Base-by-base conservation (phyloP, 2,113 vertebrate genomes). In the Fukomys damarensis region DNA sequence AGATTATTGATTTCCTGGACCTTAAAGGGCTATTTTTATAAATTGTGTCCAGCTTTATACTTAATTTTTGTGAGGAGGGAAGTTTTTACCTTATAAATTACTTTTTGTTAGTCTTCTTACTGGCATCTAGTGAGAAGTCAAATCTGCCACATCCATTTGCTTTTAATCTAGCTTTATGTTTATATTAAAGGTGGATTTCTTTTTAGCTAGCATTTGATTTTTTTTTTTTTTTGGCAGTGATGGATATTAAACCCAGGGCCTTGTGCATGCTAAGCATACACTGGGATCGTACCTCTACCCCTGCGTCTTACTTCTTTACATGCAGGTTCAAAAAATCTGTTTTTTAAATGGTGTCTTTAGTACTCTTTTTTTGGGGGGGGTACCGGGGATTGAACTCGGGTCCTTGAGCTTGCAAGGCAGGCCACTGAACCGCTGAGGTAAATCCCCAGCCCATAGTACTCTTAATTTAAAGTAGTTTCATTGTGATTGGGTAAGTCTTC, bases 321-420 rank as follows among this genome's bases (percentile, higher is more conserved):
- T 84, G 61, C 19, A 63, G 46, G 35, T 59, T 88, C 4, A 58
- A 58, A 95, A 82, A 88, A 20, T 93, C 72, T 96, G 17, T 87
- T 61, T 92, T 92, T 96, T 54, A 90, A 90, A 79, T 49, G 58
- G 32, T 94, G 35, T 65, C 54, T 84, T 95, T 96, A 80, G n/a
- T 10, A 56, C 13, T 58, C 58, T 84, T 54, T 54, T 0, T n/a
- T n/a, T n/a, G n/a, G n/a, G n/a, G n/a, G n/a, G n/a, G n/a, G n/a
- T n/a, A n/a, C n/a, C n/a, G n/a, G n/a, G n/a, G n/a, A n/a, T n/a
- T n/a, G n/a, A n/a, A n/a, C n/a, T n/a, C n/a, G n/a, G n/a, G n/a
- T n/a, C n/a, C n/a, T n/a, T n/a, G n/a, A n/a, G n/a, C n/a, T n/a
- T n/a, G n/a, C n/a, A n/a, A n/a, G n/a, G n/a, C n/a, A n/a, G n/a